Conservation (phyloP, 2,113 vertebrate genomes). For the Stomatorhinus ivindoensis region DNA sequence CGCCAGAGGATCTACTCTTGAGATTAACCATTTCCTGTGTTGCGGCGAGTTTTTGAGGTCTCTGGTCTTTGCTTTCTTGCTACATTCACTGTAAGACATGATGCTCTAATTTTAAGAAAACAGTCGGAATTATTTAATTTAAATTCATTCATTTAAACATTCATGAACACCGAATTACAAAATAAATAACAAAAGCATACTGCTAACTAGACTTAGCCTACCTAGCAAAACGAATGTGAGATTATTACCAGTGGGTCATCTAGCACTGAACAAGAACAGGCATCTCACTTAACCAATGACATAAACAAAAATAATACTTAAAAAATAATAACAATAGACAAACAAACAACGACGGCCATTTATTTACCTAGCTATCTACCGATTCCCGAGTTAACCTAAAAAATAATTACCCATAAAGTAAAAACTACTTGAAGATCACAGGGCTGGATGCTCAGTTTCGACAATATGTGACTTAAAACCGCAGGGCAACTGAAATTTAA, state of each 20-base stretch:
- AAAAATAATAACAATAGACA: not conserved
- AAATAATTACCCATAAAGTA: not conserved
- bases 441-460: not conserved
- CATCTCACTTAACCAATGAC: not conserved
- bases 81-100: not conserved
- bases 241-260: not conserved
- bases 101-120: not conserved
- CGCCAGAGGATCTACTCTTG: conserved; percentile 53
- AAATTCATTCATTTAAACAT: not conserved
- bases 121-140: not conserved
- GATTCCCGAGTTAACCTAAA: not conserved
- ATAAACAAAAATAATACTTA: not conserved
- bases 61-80: conserved; percentile 48
- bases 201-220: not conserved
- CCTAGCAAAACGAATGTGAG: not conserved
- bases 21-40: conserved; percentile 60
- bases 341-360: not conserved
- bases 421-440: not conserved
- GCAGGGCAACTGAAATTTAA: not conserved
- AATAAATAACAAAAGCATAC: not conserved
- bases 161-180: not conserved
- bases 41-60: conserved; percentile 56
- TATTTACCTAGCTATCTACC: not conserved
- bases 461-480: not conserved
- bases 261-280: not conserved